These are phyloP conservation scores for Stegodyphus dumicola DNA, from an alignment of 1,140 invertebrate species.

Conservation along the genomic window DNA sequence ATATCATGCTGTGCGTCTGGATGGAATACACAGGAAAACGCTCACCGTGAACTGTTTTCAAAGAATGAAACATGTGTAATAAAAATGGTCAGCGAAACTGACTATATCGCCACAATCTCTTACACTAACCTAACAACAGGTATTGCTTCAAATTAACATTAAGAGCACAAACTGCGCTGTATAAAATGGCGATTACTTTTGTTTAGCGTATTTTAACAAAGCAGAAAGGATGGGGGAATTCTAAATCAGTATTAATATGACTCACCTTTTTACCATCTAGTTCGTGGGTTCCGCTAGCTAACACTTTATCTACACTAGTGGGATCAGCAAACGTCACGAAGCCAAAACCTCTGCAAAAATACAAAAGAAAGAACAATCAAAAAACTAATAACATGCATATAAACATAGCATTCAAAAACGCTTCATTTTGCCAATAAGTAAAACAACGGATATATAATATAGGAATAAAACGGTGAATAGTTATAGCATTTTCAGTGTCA, in stretches of 20 bases:
- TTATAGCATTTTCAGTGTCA: not conserved
- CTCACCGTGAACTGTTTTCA: too few relatives aligned
- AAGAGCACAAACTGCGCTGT: not conserved
- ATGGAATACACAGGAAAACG: too few relatives aligned
- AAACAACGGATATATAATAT: too few relatives aligned
- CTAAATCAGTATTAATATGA: not conserved
- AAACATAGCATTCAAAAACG: too few relatives aligned
- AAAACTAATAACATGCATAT: too few relatives aligned
- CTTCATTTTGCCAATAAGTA: too few relatives aligned
- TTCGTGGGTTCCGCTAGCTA: conserved; percentile 84
- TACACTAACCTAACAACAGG: not conserved
- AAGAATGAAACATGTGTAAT: too few relatives aligned
- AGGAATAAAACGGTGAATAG: too few relatives aligned
- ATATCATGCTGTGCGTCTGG: too few relatives aligned
- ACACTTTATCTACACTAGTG: conserved; percentile 70
- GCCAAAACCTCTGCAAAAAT: conserved; percentile 91
- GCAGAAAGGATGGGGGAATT: not conserved
- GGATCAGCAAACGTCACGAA: conserved; percentile 71
- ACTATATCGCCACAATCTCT: too few relatives aligned
- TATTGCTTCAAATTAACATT: not conserved
- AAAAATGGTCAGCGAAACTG: too few relatives aligned
- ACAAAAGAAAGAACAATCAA: not conserved
- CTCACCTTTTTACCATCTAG: conserved; percentile 87
- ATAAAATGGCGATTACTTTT: not conserved
- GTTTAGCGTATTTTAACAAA: not conserved